Evolutionary conservation across 2,888 invertebrate genomes (phyloP), one percentile per base, ranked within the genome.

Genomic region (Noctuana brunneofusca): DNA sequence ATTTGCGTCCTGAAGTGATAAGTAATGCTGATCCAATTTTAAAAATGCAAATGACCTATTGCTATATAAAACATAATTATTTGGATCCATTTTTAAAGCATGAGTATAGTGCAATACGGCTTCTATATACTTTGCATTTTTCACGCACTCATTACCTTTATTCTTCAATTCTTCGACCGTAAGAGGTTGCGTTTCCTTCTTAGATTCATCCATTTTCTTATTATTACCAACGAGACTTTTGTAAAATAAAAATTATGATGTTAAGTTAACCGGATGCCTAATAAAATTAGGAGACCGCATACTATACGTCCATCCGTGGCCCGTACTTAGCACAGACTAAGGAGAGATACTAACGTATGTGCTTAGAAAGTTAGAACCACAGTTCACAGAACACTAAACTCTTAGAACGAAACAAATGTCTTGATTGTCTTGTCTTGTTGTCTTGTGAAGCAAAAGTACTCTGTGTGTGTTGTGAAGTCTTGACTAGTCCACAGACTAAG

Each of bases 1-100:
- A 74, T 95, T 93, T 1, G 97, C 96, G 92, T 97, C 97, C 80
- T 95, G 93, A 71, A 96, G 86, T 0, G 96, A 95, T 69, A 95
- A 93, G 81, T 94, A 95, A 83, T 94, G 96, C 78, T 96, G 96
- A 72, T 95, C 94, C 69, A 95, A 85, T 83, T 96, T 95, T 35
- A 97, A 86, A 83, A 96, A 96, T 11, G 96, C 96, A 75, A 94
- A 93, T 4, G 96, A 96, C 75, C 97, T 92, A 81, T 97, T 97
- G 76, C 96, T 96, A 83, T 95, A 95, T 50, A 96, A 80, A 14
- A 94, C 91, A 75, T 93, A 94, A 86, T 96, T 96, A 66, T 92
- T 92, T 8, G 94, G 93, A 69, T 96, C 95, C 71, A 94, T 78
- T 84, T 96, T 95, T 69, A 97, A 94, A 1, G 96, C 97, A 72